These are phyloP conservation scores for Syritta pipiens DNA, from an alignment of 2,888 invertebrate species.

Conservation along the genomic window DNA sequence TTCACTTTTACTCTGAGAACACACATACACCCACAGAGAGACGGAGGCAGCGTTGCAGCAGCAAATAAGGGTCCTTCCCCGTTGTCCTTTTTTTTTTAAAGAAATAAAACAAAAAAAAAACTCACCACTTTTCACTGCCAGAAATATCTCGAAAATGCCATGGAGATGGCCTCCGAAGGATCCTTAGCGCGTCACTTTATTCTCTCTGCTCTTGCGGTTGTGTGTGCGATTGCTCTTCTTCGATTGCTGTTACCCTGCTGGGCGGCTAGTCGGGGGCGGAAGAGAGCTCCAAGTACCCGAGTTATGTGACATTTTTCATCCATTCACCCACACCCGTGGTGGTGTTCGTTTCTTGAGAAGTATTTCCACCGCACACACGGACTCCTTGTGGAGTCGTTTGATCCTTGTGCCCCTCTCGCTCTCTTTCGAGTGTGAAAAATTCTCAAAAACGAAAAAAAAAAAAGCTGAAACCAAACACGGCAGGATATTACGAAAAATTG, in stretches of 20 bases:
- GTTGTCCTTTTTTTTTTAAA: conserved; percentile 6
- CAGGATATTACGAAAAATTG: conserved; percentile 46
- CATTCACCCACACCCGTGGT: not conserved
- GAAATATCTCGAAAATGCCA: conserved; percentile 43
- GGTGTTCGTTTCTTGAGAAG: conserved; percentile 21
- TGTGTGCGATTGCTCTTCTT: conserved; percentile 10
- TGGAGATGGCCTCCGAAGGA: conserved; percentile 33
- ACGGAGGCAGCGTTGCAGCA: not conserved
- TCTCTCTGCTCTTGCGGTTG: not conserved
- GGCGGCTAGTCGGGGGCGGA: not conserved
- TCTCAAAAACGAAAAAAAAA: conserved; percentile 26
- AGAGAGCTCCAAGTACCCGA: conserved; percentile 13
- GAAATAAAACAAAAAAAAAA: conserved; percentile 5
- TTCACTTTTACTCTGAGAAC: conserved; percentile 40
- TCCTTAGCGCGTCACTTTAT: conserved; percentile 31
- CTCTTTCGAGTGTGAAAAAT: not conserved
- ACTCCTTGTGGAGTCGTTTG: not conserved
- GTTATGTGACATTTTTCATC: conserved; percentile 43
- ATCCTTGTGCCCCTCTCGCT: conserved; percentile 3
- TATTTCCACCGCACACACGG: not conserved
- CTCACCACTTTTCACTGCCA: conserved; percentile 50
- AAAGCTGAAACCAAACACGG: not conserved
- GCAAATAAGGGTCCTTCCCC: conserved; percentile 7
- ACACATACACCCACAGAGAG: not conserved
- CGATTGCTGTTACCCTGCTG: not conserved